phyloP scores from a whole-genome alignment of 2,113 vertebrate species.

The Tonatia bakeri region DNA sequence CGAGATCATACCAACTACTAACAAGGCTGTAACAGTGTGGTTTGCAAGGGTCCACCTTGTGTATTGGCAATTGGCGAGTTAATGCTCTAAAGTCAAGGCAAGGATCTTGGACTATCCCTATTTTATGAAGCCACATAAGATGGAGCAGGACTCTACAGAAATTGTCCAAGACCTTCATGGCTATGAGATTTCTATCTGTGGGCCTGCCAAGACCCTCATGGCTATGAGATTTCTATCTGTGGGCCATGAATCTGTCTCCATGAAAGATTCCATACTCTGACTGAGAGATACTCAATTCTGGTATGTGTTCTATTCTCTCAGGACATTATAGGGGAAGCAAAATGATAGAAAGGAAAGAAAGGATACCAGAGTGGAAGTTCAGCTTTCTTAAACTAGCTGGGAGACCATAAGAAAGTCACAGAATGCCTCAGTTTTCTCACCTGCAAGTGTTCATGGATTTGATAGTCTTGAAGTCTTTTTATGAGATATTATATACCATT shows the following conservation, averaged over 20 bases:
- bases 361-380: not conserved
- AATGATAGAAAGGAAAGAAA: not conserved
- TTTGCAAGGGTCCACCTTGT: not conserved
- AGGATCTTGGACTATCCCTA: not conserved
- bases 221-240: not conserved
- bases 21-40: not conserved
- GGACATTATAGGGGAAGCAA: not conserved
- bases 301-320: not conserved
- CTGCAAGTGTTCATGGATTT: not conserved
- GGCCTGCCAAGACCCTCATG: not conserved
- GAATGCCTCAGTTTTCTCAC: not conserved
- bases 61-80: not conserved
- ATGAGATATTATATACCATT: not conserved
- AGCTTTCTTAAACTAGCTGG: not conserved
- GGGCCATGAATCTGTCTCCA: not conserved
- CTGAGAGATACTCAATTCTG: not conserved
- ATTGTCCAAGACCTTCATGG: not conserved
- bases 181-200: not conserved
- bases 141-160: not conserved
- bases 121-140: not conserved
- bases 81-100: not conserved
- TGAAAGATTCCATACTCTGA: not conserved
- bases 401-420: not conserved
- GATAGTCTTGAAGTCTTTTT: not conserved
- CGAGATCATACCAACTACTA: not conserved